Evolutionary conservation across 1,140 invertebrate species (phyloP), one percentile per base, ranked within the genome.

Genomic region (Sinonovacula constricta): DNA sequence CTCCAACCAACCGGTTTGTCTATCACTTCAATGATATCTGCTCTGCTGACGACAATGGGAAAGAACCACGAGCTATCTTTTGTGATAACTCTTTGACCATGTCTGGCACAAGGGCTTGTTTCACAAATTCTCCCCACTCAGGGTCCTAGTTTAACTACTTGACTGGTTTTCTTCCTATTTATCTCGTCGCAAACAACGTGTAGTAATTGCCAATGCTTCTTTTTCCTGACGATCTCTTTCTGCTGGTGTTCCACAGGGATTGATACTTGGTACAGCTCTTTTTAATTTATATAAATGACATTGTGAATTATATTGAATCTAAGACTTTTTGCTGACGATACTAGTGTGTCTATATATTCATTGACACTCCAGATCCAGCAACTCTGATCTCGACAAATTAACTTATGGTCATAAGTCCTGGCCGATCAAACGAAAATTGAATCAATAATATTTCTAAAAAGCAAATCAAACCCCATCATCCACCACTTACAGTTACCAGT

Each of bases 241-340:
- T 22, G 45, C 69, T 56, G 69, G 68, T 31, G 68, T 80, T 12
- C 79, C 60, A 0, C 60, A 80, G 30, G 70, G 79, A 0, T 80
- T 70, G 1, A 60, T 75, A 5, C 39, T 80, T 18, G 70, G 70
- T 5, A 3, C 51, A 75, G 24, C 1, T 80, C 1, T 80, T 80
- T 57, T 53, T 80, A 36, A 31, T 80, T 18, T 80, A 57, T 49
- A 57, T 80, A 3, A 74, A 74, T 74, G 79, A 80, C 34, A 60
- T 74, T 26, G 49, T 68, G 0, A 2, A 14, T 22, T 24, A 45
- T 68, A 56, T 68, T 22, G 15, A 59, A 10, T 59, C 33, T 7
- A 31, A 18, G 56, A 7, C 31, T 79, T 10, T 70, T 71, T 79
- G 76, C 76, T 1, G 76, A 79, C 63, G 76, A 79, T 71, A 62